Conservation (phyloP, 2,888 invertebrate genomes). For the Apamea sordens region DNA sequence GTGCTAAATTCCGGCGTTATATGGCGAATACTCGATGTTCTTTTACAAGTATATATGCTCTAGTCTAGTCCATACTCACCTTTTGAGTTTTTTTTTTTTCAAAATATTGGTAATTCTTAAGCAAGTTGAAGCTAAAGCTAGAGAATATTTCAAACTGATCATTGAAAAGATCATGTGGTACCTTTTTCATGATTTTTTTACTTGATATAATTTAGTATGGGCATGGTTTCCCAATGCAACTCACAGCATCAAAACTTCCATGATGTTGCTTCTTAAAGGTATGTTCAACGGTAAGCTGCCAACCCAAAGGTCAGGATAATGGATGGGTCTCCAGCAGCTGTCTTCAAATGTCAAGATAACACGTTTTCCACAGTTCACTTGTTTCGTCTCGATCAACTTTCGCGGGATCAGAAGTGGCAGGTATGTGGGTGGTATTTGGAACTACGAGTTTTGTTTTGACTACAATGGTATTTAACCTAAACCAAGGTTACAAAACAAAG, state of each 20-base stretch:
- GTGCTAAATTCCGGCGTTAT: too few species aligned
- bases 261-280: not conserved
- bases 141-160: not conserved
- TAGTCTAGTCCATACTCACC: too few species aligned
- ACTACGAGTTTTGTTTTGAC: not conserved
- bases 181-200: not conserved
- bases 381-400: conserved; percentile 34
- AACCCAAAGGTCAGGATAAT: conserved; percentile 40
- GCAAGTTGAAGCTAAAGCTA: too few species aligned
- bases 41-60: too few species aligned
- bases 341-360: conserved; percentile 55
- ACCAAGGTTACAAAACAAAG: too few species aligned
- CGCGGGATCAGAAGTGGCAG: not conserved
- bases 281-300: conserved; percentile 2
- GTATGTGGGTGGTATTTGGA: not conserved
- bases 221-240: not conserved
- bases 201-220: not conserved
- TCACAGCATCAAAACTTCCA: not conserved
- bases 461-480: not conserved
- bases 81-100: too few species aligned
- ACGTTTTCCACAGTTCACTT: conserved; percentile 30
- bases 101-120: too few species aligned
- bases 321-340: conserved; percentile 10
- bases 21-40: too few species aligned
- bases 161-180: not conserved